Conservation (phyloP, 2,113 vertebrate species). For the Prietella phreatophila region DNA sequence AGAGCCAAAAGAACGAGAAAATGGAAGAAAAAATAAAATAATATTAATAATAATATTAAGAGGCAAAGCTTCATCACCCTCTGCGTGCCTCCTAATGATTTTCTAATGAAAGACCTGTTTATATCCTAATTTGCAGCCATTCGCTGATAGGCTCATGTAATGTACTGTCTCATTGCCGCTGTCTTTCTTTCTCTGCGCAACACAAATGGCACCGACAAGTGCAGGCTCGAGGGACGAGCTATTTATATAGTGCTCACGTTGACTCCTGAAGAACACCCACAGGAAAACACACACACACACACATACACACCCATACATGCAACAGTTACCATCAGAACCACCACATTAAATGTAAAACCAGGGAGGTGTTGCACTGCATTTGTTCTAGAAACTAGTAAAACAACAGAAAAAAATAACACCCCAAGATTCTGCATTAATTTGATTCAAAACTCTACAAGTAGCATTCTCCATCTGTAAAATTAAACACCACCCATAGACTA, state of each 20-base stretch:
- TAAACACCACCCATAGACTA: not conserved
- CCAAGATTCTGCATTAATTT: not conserved
- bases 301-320: not conserved
- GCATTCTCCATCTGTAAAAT: not conserved
- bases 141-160: constrained; percentile 32
- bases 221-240: not conserved
- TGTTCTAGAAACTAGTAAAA: not conserved
- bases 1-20: constrained; percentile 6
- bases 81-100: not conserved
- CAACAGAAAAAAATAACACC: not conserved
- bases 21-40: not conserved
- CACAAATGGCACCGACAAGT: constrained; percentile 12
- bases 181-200: not conserved
- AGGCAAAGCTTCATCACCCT: constrained; percentile 19
- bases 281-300: constrained; percentile 14
- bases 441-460: not conserved
- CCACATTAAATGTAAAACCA: not conserved
- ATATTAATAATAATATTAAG: not conserved
- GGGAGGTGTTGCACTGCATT: not conserved
- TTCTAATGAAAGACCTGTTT: constrained; percentile 29
- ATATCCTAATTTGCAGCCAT: constrained; percentile 34
- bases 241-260: constrained; percentile 1
- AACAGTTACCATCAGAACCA: not conserved
- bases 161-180: constrained; percentile 15
- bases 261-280: not conserved